A percentile compares a stretch with the other conserved stretches of the same genome.
phyloP scores from a whole-genome alignment of 2,113 vertebrate species.

The Fulica atra region DNA sequence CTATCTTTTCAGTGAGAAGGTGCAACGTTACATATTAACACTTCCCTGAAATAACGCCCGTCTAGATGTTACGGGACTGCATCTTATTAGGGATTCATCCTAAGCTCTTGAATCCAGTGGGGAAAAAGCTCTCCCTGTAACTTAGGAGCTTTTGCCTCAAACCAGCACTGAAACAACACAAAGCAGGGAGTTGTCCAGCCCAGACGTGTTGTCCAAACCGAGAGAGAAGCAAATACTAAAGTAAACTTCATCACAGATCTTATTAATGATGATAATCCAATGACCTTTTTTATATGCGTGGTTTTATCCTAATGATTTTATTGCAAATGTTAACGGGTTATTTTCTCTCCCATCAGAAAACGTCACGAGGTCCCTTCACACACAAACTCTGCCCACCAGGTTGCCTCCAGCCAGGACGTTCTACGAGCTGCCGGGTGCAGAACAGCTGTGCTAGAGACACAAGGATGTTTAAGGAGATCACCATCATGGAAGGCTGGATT shows the following conservation, averaged over 20 bases:
- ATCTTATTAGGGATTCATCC: not conserved
- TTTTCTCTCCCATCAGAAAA: not conserved
- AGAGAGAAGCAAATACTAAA: not conserved
- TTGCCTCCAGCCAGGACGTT: not conserved
- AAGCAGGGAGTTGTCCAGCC: not conserved
- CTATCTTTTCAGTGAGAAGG: not conserved
- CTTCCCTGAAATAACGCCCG: not conserved
- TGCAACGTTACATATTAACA: not conserved
- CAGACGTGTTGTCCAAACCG: not conserved
- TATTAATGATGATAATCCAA: not conserved
- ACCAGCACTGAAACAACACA: not conserved
- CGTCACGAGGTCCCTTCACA: not conserved
- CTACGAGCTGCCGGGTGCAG: not conserved
- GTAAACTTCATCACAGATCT: not conserved
- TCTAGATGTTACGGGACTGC: not conserved
- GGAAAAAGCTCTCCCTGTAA: not conserved
- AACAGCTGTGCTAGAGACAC: not conserved
- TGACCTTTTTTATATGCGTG: rapidly evolving
- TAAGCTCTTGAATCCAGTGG: not conserved
- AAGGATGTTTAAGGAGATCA: not conserved
- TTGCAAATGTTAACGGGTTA: not conserved
- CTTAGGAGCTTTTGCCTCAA: not conserved
- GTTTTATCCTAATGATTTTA: not conserved
- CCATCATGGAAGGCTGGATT: not conserved
- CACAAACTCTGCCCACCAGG: not conserved